Conservation (phyloP, 2,888 invertebrate genomes). For the Diarsia dahlii region DNA sequence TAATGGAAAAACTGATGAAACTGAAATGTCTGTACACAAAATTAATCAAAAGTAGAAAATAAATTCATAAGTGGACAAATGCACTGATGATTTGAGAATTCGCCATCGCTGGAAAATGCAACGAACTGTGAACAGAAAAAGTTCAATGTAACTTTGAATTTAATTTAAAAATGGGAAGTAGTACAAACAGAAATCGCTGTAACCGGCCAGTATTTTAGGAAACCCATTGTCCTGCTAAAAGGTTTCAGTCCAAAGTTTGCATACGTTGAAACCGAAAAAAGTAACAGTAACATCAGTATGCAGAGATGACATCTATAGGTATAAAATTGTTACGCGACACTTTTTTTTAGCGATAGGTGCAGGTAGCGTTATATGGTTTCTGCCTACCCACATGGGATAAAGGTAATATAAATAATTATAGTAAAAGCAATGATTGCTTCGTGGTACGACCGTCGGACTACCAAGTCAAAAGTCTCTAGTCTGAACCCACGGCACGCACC, state of each 20-base stretch:
- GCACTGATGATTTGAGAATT: background rate
- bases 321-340: too few relatives aligned
- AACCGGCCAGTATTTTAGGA: background rate
- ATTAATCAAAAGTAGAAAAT: background rate
- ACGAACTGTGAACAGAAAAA: background rate
- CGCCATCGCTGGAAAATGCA: background rate
- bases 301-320: too few relatives aligned
- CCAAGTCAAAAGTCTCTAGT: too few relatives aligned
- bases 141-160: background rate
- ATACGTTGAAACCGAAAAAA: conserved; percentile 1
- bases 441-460: too few relatives aligned
- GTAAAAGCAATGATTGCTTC: too few relatives aligned
- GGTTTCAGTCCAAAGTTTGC: background rate
- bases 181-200: background rate
- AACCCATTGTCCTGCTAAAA: conserved; percentile 4
- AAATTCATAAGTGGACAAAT: background rate
- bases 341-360: too few relatives aligned
- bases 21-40: background rate
- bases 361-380: too few relatives aligned
- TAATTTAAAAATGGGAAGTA: background rate
- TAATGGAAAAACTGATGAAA: background rate
- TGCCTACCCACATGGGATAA: too few relatives aligned
- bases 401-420: too few relatives aligned
- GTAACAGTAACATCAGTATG: background rate
- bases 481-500: too few relatives aligned